Base-by-base conservation (phyloP, 2,888 invertebrate species). In the Chrysolina americana region DNA sequence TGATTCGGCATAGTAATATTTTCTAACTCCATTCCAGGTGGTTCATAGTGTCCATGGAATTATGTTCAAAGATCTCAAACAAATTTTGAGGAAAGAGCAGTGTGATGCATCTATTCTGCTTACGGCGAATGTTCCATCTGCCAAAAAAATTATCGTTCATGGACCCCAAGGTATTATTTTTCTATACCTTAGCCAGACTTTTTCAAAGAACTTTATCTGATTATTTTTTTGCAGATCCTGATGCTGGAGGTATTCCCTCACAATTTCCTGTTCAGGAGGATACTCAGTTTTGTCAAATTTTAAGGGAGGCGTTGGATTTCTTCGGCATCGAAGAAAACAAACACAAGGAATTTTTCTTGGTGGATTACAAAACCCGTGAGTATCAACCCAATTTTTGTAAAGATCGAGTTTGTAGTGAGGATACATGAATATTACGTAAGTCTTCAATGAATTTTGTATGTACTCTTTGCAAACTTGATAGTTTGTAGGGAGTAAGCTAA, bases 21-120 rank as follows among this genome's bases (percentile, higher is more conserved):
- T 15, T 17, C 1, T 1, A 36, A 17, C 15, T 48, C 9, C 56
- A 47, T 68, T 23, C 4, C 84, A 96, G 95, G 94, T 99, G 28
- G 98, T 98, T 0, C 99, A 99, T 82, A 98, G 97, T 86, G 98
- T 99, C 0, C 98, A 99, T 85, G 99, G 99, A 19, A 97, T 99
- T 75, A 98, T 98, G 94, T 99, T 99, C 86, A 99, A 99, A 89
- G 99, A 99, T 89, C 89, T 99, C 23, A 99, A 99, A 85, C 99
- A 99, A 89, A 99, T 99, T 79, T 89, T 99, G 78, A 92, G 99
- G 70, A 99, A 99, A 87, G 99, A 99, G 87, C 99, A 99, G 86
- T 99, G 99, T 86, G 99, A 99, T 88, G 98, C 99, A 0, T 98
- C 98, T 0, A 95, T 99, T 83, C 89, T 99, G 78, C 91, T 99